Evolutionary conservation across 2,888 invertebrate species (phyloP), one percentile per base, ranked within the genome.

Genomic region (Chymomyza caudatula): DNA sequence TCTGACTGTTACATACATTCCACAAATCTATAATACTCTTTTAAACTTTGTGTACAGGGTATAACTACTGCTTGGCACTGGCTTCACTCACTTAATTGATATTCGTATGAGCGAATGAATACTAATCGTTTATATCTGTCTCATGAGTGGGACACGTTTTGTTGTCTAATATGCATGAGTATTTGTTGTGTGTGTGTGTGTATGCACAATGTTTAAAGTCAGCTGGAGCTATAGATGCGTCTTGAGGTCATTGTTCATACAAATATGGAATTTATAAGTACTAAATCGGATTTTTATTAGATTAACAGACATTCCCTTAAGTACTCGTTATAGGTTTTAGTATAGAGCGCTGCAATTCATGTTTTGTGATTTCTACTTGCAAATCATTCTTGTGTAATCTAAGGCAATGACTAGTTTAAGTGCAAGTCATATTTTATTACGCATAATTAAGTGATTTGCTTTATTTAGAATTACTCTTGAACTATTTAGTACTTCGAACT

Each of bases 341-440:
- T n/a, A n/a, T n/a, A 49, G 11, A 55, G 29, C 4, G 29, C 29
- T 22, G 61, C 61, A 43, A 54, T 59, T 69, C 64, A 56, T 37
- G 29, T 4, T 37, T 55, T 60, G 19, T 19, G 29, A 62, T 59
- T 56, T 23, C 19, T 43, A 73, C 60, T 22, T 56, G 73, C 69
- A 57, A 54, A 71, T 69, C 82, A 71, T 71, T 65, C 37, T 43
- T 44, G 19, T 61, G 53, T 44, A 53, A 54, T 69, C 65, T 61
- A 54, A 29, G 64, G 61, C 61, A 53, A 60, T 70, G 63, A 63
- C 2, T 11, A 37, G 1, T 11, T 37, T 11, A 37, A 11, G 11
- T 37, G 29, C 29, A 37, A 37, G 29, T 37, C 29, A 37, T 37
- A 37, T 37, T 0, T 11, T 11, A 37, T 11, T 1, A 11, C 11